Percentiles rank a stretch among this genome's conserved stretches.
phyloP scores from a whole-genome alignment of 2,888 invertebrate genomes.

The Luperina testacea region DNA sequence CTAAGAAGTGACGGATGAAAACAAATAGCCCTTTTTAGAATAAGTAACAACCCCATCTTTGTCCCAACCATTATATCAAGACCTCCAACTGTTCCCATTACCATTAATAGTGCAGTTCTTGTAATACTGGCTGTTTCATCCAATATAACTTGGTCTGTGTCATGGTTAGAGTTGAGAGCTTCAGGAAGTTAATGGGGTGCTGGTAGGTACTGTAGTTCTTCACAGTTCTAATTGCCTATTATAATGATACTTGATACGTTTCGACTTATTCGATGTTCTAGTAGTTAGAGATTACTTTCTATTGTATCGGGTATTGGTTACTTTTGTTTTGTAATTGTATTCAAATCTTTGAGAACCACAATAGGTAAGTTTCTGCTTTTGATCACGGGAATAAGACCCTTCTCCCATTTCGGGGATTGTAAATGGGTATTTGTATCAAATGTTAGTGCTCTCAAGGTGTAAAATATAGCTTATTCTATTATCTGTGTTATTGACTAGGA shows the following conservation, averaged over 20 bases:
- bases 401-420: not conserved
- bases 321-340: constrained; percentile 21
- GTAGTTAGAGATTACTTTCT: constrained; percentile 41
- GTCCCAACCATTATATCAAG: constrained; percentile 66
- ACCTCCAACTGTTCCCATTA: constrained; percentile 46
- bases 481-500: not conserved
- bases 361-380: constrained; percentile 6
- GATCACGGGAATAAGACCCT: not conserved
- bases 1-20: constrained; percentile 86
- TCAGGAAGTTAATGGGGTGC: constrained; percentile 24
- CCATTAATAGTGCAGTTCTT: constrained; percentile 42
- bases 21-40: constrained; percentile 84
- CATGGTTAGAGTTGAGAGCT: constrained; percentile 4
- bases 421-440: not conserved
- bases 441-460: not conserved
- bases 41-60: constrained; percentile 80
- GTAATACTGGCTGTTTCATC: constrained; percentile 43
- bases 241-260: constrained; percentile 88
- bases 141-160: constrained; percentile 36
- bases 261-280: constrained; percentile 64
- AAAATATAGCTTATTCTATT: not conserved
- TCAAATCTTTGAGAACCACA: not conserved
- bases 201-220: constrained; percentile 75
- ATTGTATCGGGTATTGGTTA: constrained; percentile 48
- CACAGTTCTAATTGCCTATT: constrained; percentile 88